Evolutionary conservation across 2,113 vertebrate genomes (phyloP).

Genomic region (Synchiropus splendidus): DNA sequence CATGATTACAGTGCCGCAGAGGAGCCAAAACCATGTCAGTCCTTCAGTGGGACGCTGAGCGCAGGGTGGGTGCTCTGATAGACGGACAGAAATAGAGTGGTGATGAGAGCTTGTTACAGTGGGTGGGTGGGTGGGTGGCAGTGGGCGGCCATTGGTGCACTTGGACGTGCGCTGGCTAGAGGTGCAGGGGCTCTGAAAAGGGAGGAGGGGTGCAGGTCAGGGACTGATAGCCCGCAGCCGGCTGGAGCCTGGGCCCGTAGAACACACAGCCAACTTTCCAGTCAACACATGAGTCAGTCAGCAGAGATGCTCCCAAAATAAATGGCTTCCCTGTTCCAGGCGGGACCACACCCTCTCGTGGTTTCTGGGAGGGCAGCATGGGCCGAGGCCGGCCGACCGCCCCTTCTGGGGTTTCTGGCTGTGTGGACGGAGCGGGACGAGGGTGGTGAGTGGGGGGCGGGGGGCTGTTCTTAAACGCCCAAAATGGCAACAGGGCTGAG

Average conservation of each 20-base stretch:
- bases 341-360: slow-evolving; percentile 85
- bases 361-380: slow-evolving; percentile 76
- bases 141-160: slow-evolving; percentile 42
- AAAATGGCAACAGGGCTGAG: slow-evolving; percentile 71
- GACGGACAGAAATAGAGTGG: slow-evolving; percentile 47
- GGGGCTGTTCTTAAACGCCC: slow-evolving; percentile 59
- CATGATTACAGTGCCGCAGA: slow-evolving; percentile 7
- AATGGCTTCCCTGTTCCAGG: slow-evolving; percentile 89
- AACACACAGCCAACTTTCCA: slow-evolving; percentile 86
- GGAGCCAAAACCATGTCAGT: slow-evolving; percentile 70
- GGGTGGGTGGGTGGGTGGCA: slow-evolving; percentile 48
- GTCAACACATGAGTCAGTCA: slow-evolving; percentile 92
- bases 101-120: slow-evolving; percentile 40
- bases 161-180: slow-evolving; percentile 37
- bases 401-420: slow-evolving; percentile 59
- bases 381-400: slow-evolving; percentile 61
- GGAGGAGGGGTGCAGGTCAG: slow-evolving; percentile 61
- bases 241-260: slow-evolving; percentile 67
- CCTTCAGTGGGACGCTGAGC: slow-evolving; percentile 50
- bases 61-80: slow-evolving; percentile 21
- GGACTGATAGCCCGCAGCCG: slow-evolving; percentile 72
- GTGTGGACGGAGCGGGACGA: slow-evolving; percentile 50
- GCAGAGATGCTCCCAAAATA: slow-evolving; percentile 89
- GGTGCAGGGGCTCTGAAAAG: slow-evolving; percentile 30
- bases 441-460: slow-evolving; percentile 51